phyloP scores from a whole-genome alignment of 92 coral and sea anemone genomes.

The Blastomussa wellsi region DNA sequence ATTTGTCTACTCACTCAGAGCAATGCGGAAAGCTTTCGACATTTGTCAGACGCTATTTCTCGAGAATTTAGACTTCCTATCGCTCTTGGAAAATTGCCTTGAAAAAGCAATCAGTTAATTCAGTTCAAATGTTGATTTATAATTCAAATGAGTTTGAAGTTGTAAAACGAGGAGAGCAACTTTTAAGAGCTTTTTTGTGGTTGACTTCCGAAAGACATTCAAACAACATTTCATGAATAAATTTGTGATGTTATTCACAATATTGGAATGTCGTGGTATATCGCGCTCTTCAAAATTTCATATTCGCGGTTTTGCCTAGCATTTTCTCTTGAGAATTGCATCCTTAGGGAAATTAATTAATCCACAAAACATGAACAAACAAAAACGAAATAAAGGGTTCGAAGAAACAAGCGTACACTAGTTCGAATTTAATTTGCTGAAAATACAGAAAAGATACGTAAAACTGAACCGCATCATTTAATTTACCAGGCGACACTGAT shows the following conservation, averaged over 20 bases:
- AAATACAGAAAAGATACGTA: neutral
- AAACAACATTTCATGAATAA: conserved; percentile 12
- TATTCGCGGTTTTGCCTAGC: conserved; percentile 32
- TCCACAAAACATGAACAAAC: neutral
- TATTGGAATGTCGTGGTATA: conserved; percentile 42
- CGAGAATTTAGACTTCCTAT: neutral
- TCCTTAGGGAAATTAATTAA: neutral
- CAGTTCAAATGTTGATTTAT: neutral
- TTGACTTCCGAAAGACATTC: neutral
- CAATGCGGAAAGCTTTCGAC: conserved; percentile 21
- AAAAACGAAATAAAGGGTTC: neutral
- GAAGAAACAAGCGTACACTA: neutral
- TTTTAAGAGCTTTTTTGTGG: neutral
- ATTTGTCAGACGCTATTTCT: neutral
- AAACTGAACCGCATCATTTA: conserved; percentile 11
- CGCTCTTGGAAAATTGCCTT: neutral
- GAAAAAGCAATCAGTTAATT: neutral
- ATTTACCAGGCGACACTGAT: conserved; percentile 13
- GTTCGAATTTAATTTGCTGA: neutral
- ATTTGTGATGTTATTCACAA: conserved; percentile 11
- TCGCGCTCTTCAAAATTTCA: conserved; percentile 6
- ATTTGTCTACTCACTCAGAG: conserved; percentile 11
- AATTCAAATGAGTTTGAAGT: neutral
- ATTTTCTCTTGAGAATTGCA: conserved; percentile 19
- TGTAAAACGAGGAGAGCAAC: neutral